Conservation (phyloP, 2,888 invertebrate species). For the Matsumyia berberina region DNA sequence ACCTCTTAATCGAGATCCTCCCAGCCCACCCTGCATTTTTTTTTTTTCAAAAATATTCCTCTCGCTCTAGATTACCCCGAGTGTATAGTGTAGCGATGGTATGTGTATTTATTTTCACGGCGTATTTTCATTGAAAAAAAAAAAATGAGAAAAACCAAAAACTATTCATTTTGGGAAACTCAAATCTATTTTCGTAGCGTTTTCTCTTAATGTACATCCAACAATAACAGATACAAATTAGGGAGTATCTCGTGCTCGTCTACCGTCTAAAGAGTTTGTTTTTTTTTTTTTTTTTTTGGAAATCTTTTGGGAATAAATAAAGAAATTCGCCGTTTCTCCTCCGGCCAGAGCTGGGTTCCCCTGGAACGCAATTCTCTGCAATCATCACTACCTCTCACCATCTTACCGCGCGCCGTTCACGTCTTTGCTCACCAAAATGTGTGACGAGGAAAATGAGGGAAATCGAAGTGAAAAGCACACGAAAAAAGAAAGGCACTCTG, state of each 20-base stretch:
- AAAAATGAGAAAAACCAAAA: slow-evolving; percentile 28
- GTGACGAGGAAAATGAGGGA: slow-evolving; percentile 57
- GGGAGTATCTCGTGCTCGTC: slow-evolving; percentile 64
- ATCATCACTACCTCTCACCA: slow-evolving; percentile 20
- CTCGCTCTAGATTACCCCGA: slow-evolving; percentile 60
- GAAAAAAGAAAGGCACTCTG: slow-evolving; percentile 61
- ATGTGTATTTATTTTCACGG: slow-evolving; percentile 67
- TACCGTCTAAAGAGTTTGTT: slow-evolving; percentile 24
- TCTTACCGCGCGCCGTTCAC: slow-evolving; percentile 9
- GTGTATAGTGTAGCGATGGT: slow-evolving; percentile 24
- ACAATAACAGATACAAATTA: slow-evolving; percentile 76
- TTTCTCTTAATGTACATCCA: slow-evolving; percentile 68
- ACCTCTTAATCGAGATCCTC: slow-evolving; percentile 55
- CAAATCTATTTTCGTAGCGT: slow-evolving; percentile 73
- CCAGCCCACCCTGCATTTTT: slow-evolving; percentile 20
- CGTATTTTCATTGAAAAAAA: slow-evolving; percentile 58
- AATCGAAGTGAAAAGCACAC: slow-evolving; percentile 70
- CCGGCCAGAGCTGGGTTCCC: slow-evolving; percentile 31
- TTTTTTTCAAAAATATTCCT: slow-evolving; percentile 75
- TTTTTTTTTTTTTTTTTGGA: slow-evolving; percentile 18
- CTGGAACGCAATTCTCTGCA: slow-evolving; percentile 47
- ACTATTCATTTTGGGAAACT: slow-evolving; percentile 44
- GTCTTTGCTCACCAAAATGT: slow-evolving; percentile 5
- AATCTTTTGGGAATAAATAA: slow-evolving; percentile 60
- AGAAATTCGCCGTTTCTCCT: slow-evolving; percentile 55